phyloP scores from a whole-genome alignment of 1,140 invertebrate genomes.

The Tetragonula clypearis region DNA sequence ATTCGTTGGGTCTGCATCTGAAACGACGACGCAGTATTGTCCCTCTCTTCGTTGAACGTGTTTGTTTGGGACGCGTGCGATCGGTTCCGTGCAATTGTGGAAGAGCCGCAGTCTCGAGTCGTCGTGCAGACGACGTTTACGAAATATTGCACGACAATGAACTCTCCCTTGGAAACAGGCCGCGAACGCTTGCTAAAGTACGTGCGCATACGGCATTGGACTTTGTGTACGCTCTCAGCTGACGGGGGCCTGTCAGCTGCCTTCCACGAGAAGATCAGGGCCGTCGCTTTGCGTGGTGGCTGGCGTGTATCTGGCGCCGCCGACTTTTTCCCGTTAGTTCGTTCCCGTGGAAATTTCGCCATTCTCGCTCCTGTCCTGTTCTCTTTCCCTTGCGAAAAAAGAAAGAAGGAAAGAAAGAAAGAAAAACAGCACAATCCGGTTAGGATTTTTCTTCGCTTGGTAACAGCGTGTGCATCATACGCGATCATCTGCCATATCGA shows the following conservation, averaged over 20 bases:
- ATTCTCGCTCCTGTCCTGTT: neutral
- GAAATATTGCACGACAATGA: slow-evolving; percentile 6
- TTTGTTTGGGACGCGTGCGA: too few species aligned
- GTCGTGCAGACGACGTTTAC: neutral
- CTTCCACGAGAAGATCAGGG: slow-evolving; percentile 58
- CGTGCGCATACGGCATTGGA: slow-evolving; percentile 47
- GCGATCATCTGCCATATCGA: slow-evolving; percentile 53
- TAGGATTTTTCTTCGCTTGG: slow-evolving; percentile 17
- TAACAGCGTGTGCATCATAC: slow-evolving; percentile 31
- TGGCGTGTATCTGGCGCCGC: slow-evolving; percentile 8
- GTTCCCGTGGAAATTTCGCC: neutral
- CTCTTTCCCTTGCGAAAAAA: too few species aligned
- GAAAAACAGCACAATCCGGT: neutral
- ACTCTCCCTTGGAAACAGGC: slow-evolving; percentile 16
- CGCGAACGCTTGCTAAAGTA: too few species aligned
- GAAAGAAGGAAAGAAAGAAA: too few species aligned
- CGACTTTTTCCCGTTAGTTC: slow-evolving; percentile 2
- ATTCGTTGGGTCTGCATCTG: neutral
- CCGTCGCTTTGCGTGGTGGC: slow-evolving; percentile 37
- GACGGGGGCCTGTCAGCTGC: slow-evolving; percentile 74
- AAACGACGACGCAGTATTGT: slow-evolving; percentile 68
- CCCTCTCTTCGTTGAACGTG: neutral
- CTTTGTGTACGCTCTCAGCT: slow-evolving; percentile 79
- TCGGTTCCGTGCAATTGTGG: neutral
- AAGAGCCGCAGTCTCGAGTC: neutral